Evolutionary conservation across 1,140 invertebrate genomes (phyloP).

Genomic region (Chrysopa pallens): DNA sequence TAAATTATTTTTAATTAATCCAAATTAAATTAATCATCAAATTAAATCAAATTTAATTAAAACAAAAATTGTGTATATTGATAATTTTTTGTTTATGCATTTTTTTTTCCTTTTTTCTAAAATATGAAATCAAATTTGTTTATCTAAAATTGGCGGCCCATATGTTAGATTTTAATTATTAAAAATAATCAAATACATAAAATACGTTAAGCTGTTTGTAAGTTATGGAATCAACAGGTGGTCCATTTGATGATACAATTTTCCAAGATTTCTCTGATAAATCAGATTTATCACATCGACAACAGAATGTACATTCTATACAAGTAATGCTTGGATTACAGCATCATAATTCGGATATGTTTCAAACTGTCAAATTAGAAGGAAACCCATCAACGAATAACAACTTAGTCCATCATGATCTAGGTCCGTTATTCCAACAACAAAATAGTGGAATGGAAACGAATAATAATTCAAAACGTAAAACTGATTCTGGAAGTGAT

Average conservation of each 20-base stretch:
- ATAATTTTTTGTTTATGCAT: no score
- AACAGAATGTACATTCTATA: constrained; percentile 37
- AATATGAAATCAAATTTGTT: no score
- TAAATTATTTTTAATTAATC: no score
- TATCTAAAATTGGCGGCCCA: no score
- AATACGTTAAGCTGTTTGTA: background rate
- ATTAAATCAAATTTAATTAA: no score
- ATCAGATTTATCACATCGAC: constrained; percentile 21
- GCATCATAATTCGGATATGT: constrained; percentile 27
- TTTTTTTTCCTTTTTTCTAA: no score
- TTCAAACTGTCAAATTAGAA: constrained; percentile 17
- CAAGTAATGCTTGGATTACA: constrained; percentile 57
- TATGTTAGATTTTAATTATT: no score
- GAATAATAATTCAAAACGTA: constrained; percentile 20
- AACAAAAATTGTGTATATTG: no score
- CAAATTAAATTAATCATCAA: no score
- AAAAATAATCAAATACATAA: no score
- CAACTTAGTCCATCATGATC: constrained; percentile 20
- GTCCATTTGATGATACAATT: constrained; percentile 54
- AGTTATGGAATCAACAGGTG: constrained; percentile 39
- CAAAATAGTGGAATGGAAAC: constrained; percentile 12
- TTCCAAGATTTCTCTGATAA: constrained; percentile 52
- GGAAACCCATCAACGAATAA: constrained; percentile 11
- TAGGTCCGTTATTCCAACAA: constrained; percentile 15
- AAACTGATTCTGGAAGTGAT: constrained; percentile 21